Evolutionary conservation across 2,888 invertebrate genomes (phyloP), one percentile per base, ranked within the genome.

Genomic region (Macropis europaea): DNA sequence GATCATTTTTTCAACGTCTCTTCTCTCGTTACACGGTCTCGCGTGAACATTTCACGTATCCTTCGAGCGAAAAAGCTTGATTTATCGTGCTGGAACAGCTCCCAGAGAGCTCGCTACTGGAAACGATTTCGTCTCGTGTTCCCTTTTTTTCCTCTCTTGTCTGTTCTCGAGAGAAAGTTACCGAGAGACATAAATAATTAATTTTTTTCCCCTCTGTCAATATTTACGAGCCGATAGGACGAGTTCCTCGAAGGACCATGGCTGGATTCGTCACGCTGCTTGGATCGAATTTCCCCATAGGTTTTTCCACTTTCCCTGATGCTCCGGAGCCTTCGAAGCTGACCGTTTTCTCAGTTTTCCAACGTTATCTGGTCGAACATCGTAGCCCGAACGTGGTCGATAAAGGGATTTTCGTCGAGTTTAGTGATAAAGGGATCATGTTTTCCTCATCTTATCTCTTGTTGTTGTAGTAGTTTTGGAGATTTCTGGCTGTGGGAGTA

Each of bases 141-240:
- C 28, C 40, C 19, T 28, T 30, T 2, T 6, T 22, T 24, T 19
- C 2, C 9, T 30, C 36, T 40, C 15, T 19, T 17, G 28, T 15
- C 3, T 19, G 28, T 48, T 13, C 38, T 7, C 9, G 19, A 2
- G 52, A 52, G 42, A 40, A 56, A 24, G 47, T 38, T 4, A 6
- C 15, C 7, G n/a, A 9, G 24, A 45, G 22, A 22, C 56, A 56
- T 56, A 63, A 63, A 56, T 56, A 47, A 56, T 63, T 47, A 47
- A 63, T 47, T 24, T 24, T 15, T 17, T n/a, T 47, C 47, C 36
- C 26, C 13, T 42, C 47, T 9, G 40, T 5, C 19, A 22, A 40
- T 42, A 40, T 52, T 52, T 61, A 52, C 38, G 32, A 28, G 40
- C 6, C 40, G 45, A 22, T n/a, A 45, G 56, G 9, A 48, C n/a